A percentile compares a stretch with the other conserved stretches of the same genome.
phyloP scores from a whole-genome alignment of 2,888 invertebrate genomes.

The Pyrrhia umbra region DNA sequence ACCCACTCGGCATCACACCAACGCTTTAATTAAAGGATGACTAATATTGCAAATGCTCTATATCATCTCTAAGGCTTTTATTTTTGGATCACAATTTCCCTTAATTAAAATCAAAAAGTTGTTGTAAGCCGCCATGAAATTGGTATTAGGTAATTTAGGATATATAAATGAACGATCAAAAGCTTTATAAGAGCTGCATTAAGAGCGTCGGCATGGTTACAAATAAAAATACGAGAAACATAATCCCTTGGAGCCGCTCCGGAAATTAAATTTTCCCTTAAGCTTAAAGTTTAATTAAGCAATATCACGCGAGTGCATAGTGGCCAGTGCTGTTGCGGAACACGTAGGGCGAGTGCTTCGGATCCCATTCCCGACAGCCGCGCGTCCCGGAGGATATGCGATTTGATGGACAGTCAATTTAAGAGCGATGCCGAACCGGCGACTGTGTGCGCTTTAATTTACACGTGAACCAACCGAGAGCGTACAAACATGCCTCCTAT shows the following conservation, averaged over 20 bases:
- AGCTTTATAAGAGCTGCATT: constrained; percentile 64
- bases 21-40: constrained; percentile 30
- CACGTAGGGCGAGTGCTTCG: constrained; percentile 51
- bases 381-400: constrained; percentile 64
- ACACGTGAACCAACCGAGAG: constrained; percentile 53
- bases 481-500: constrained; percentile 19
- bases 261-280: constrained; percentile 87
- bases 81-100: constrained; percentile 28
- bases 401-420: constrained; percentile 81
- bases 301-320: constrained; percentile 80
- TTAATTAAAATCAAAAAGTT: constrained; percentile 35
- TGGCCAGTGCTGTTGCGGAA: constrained; percentile 54
- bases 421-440: constrained; percentile 65
- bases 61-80: constrained; percentile 12
- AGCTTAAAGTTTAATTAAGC: constrained; percentile 86
- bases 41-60: constrained; percentile 7
- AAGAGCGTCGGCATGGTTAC: constrained; percentile 61
- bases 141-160: constrained; percentile 46
- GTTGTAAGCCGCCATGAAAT: constrained; percentile 28
- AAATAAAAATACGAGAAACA: constrained; percentile 79
- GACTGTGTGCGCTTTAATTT: constrained; percentile 70
- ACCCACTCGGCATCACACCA: constrained; percentile 26
- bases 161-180: constrained; percentile 57
- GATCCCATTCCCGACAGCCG: constrained; percentile 43
- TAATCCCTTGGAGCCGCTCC: constrained; percentile 77